Evolutionary conservation across 2,888 invertebrate species (phyloP).

Genomic region (Latrodectus elegans): DNA sequence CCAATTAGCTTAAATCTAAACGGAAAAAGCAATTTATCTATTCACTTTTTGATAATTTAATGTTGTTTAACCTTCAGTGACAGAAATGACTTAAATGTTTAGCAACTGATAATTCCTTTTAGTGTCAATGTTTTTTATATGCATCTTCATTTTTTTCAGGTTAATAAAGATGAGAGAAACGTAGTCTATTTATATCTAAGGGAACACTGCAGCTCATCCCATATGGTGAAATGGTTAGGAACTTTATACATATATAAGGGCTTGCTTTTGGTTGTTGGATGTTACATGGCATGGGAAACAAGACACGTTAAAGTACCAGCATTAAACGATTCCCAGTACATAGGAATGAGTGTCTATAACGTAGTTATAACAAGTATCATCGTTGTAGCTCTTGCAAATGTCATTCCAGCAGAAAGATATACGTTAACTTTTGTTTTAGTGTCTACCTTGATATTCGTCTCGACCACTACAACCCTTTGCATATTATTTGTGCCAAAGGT

Average conservation of each 20-base stretch:
- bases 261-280: conserved; percentile 88
- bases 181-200: conserved; percentile 80
- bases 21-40: no score
- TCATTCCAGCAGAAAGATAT: conserved; percentile 85
- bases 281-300: conserved; percentile 98
- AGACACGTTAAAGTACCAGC: conserved; percentile 92
- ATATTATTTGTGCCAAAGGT: conserved; percentile 90
- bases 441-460: conserved; percentile 86
- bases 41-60: no score
- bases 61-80: no score
- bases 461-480: conserved; percentile 89
- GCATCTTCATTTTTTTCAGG: conserved; percentile 25
- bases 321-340: conserved; percentile 93
- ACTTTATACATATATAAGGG: conserved; percentile 93
- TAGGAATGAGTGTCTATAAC: conserved; percentile 93
- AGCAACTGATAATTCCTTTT: no score
- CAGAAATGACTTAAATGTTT: no score
- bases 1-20: no score
- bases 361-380: conserved; percentile 91
- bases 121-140: no score
- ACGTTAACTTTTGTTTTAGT: conserved; percentile 88
- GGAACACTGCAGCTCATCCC: conserved; percentile 90
- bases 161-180: conserved; percentile 72
- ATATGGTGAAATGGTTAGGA: conserved; percentile 92
- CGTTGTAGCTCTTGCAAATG: conserved; percentile 90